Conservation (phyloP, 1,140 invertebrate species). For the Ptiloglossa arizonensis region DNA sequence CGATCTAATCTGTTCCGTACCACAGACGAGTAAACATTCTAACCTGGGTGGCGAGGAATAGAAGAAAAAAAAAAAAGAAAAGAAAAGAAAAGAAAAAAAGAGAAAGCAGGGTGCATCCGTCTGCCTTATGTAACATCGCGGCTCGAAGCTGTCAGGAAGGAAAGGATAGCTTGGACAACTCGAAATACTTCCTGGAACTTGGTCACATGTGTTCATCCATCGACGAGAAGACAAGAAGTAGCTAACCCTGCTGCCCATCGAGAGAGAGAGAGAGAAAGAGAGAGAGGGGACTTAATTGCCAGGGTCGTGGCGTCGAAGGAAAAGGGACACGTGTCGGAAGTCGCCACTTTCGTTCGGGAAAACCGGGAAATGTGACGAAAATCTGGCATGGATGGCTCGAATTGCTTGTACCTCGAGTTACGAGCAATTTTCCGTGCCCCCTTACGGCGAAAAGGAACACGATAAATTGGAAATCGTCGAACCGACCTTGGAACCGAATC, state of each 20-base stretch:
- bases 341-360: background rate
- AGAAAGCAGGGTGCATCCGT: slow-evolving; percentile 33
- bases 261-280: too few species aligned
- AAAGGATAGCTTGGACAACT: slow-evolving; percentile 15
- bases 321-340: slow-evolving; percentile 30
- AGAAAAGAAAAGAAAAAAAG: slow-evolving; percentile 23
- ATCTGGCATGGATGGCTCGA: background rate
- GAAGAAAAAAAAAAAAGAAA: slow-evolving; percentile 8
- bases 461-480: too few species aligned
- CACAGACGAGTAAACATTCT: slow-evolving; percentile 24
- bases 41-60: background rate
- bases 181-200: slow-evolving; percentile 43
- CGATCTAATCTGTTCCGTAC: background rate
- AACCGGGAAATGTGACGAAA: background rate
- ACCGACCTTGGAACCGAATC: too few species aligned
- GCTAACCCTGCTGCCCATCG: background rate
- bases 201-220: slow-evolving; percentile 57
- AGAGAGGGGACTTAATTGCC: slow-evolving; percentile 45
- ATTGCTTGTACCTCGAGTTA: too few species aligned
- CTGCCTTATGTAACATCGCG: slow-evolving; percentile 50
- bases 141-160: slow-evolving; percentile 30
- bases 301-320: background rate
- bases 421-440: too few species aligned
- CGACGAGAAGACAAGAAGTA: slow-evolving; percentile 43
- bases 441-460: too few species aligned